phyloP scores from a whole-genome alignment of 2,888 invertebrate species.

The Cylloceria caligata region DNA sequence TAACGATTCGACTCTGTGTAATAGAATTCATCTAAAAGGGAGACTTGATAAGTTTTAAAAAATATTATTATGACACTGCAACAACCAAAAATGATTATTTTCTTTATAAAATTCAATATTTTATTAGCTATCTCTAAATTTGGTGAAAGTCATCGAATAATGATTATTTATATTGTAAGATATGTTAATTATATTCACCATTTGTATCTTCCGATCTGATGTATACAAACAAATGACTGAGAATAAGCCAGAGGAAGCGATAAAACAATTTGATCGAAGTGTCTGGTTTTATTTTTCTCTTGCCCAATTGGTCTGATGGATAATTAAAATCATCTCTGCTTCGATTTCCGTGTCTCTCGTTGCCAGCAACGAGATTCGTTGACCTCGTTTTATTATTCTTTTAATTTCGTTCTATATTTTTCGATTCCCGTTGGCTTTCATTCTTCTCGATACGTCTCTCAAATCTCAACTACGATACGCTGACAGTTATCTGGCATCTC shows the following conservation, averaged over 20 bases:
- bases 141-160: too few species aligned
- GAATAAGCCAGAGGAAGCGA: background rate
- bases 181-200: too few species aligned
- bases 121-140: background rate
- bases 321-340: conserved; percentile 34
- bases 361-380: conserved; percentile 50
- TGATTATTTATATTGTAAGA: too few species aligned
- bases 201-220: background rate
- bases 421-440: background rate
- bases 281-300: conserved; percentile 1
- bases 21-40: too few species aligned
- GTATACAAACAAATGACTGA: background rate
- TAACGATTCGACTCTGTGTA: too few species aligned
- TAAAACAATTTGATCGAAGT: background rate
- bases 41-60: too few species aligned
- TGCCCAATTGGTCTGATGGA: conserved; percentile 32
- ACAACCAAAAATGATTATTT: too few species aligned
- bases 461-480: background rate
- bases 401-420: conserved; percentile 22
- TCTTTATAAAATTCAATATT: background rate
- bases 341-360: conserved; percentile 42
- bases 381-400: conserved; percentile 28
- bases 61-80: too few species aligned
- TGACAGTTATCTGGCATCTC: conserved; percentile 3
- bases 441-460: background rate